Evolutionary conservation across 2,113 vertebrate species (phyloP).

Genomic region (Elephas maximus): DNA sequence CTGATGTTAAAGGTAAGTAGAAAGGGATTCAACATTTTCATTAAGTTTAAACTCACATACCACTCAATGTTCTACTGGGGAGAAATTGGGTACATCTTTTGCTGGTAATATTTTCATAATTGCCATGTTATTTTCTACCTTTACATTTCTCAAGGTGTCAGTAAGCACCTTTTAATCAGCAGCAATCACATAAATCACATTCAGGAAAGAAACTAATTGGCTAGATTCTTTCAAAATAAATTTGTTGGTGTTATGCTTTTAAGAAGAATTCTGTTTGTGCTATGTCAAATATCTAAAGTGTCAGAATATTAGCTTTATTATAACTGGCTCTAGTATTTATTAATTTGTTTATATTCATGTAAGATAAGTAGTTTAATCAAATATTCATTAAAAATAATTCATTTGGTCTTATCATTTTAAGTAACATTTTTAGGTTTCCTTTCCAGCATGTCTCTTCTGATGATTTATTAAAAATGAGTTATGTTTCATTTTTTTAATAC

Average conservation of each 20-base stretch:
- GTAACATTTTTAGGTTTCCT: neutral
- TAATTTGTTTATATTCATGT: neutral
- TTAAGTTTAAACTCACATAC: neutral
- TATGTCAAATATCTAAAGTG: neutral
- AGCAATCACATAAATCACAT: neutral
- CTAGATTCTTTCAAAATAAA: neutral
- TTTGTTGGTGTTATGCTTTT: neutral
- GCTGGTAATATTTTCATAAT: neutral
- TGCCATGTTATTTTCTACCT: neutral
- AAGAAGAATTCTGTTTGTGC: neutral
- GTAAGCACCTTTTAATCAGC: neutral
- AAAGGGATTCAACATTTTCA: neutral
- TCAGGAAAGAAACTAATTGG: neutral
- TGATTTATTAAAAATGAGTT: neutral
- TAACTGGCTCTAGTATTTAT: neutral
- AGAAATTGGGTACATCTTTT: neutral
- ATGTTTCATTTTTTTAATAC: slow-evolving; percentile 6
- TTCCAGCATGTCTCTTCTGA: neutral
- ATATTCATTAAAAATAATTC: neutral
- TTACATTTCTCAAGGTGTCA: neutral
- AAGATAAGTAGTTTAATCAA: neutral
- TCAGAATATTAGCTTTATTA: neutral
- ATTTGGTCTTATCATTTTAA: neutral
- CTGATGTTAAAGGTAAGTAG: neutral
- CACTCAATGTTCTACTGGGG: neutral